A percentile compares a stretch with the other conserved stretches of the same genome.
phyloP scores from a whole-genome alignment of 1,140 invertebrate genomes.

The Zaprionus nigranus region DNA sequence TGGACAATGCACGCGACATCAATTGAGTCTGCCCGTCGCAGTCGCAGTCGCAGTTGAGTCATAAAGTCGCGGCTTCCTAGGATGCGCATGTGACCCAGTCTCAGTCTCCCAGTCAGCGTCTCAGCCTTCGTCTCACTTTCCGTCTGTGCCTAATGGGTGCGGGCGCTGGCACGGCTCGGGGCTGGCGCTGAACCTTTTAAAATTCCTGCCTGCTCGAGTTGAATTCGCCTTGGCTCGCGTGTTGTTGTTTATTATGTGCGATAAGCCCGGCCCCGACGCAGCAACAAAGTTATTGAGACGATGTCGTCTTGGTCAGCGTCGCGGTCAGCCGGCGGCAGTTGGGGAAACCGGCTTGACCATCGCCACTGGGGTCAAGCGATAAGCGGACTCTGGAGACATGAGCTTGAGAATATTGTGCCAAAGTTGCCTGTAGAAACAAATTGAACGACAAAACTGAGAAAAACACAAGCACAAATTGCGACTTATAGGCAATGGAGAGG shows the following conservation, averaged over 20 bases:
- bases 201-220: slow-evolving; percentile 76
- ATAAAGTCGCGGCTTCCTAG: slow-evolving; percentile 70
- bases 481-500: background rate
- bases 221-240: slow-evolving; percentile 53
- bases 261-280: slow-evolving; percentile 63
- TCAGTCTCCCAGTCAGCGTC: slow-evolving; percentile 50
- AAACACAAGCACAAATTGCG: background rate
- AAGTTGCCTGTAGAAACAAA: slow-evolving; percentile 34
- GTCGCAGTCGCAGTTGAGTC: slow-evolving; percentile 58
- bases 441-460: slow-evolving; percentile 26
- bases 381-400: slow-evolving; percentile 18
- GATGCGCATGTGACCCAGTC: slow-evolving; percentile 73
- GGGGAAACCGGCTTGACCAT: slow-evolving; percentile 64
- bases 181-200: slow-evolving; percentile 82
- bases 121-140: slow-evolving; percentile 44
- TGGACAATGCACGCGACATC: slow-evolving; percentile 79
- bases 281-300: slow-evolving; percentile 67
- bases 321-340: slow-evolving; percentile 35
- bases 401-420: slow-evolving; percentile 39
- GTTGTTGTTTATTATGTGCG: slow-evolving; percentile 79
- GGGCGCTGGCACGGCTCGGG: slow-evolving; percentile 24
- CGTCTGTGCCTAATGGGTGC: slow-evolving; percentile 35
- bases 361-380: slow-evolving; percentile 53
- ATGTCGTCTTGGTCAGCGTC: slow-evolving; percentile 35
- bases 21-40: slow-evolving; percentile 52